Base-by-base conservation (phyloP, 2,113 vertebrate species). In the Hucho hucho region DNA sequence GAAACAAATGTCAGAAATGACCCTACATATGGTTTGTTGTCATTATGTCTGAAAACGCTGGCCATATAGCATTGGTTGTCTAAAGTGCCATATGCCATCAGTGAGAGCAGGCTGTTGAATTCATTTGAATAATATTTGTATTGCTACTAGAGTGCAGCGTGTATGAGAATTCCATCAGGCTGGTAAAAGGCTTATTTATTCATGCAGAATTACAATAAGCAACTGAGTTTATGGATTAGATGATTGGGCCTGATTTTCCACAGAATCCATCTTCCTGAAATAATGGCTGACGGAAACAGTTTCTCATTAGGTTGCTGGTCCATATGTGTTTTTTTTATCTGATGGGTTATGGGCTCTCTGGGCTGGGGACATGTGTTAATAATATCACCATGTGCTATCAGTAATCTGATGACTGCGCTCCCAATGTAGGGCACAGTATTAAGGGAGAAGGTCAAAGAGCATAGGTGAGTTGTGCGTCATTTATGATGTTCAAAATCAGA, bases 1-100 rank as follows among this genome's bases (percentile, higher is more conserved):
- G 70, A 61, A 80, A 73, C 77, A 83, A 79, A 87, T 69, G 74
- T 83, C 77, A 71, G 76, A 81, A 87, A 86, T 87, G 80, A 91
- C 89, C 88, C 88, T 82, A 84, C 85, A 90, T 90, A 84, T 86
- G 80, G 85, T 90, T 82, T 86, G 86, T 86, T 89, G 88, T 91
- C 88, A 87, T 92, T 90, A 91, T 87, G 86, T 89, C 87, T 88
- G 78, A 84, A 89, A 11, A 85, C 83, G 79, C 77, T 37, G 72
- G 82, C 87, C 88, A 89, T 91, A 90, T 92, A 90, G 90, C 84
- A 74, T 73, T 58, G 76, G 77, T 80, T 83, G 81, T 91, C 80
- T 89, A 78, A 89, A 86, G 80, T 81, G 69, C 85, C 88, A 90
- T 90, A 90, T 90, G 90, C 87, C 83, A 85, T 86, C 78, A 82